phyloP scores from a whole-genome alignment of 1,140 invertebrate species.

The Zaprionus ornatus region DNA sequence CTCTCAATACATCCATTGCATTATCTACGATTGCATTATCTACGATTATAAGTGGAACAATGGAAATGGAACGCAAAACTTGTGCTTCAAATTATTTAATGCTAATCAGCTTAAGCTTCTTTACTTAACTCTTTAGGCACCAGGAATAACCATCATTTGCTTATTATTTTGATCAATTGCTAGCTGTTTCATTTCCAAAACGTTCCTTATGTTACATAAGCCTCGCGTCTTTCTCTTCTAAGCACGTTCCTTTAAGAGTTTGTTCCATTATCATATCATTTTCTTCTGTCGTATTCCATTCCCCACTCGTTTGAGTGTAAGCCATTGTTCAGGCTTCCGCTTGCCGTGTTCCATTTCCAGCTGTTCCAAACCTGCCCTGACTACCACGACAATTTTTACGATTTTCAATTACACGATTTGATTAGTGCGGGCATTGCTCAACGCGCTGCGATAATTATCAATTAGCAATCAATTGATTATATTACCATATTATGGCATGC shows the following conservation, averaged over 20 bases:
- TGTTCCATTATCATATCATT: neutral
- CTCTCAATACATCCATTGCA: no score
- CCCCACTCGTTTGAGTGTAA: neutral
- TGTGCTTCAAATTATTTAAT: no score
- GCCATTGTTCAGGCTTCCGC: neutral
- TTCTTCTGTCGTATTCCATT: neutral
- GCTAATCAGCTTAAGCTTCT: neutral
- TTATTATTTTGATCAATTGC: no score
- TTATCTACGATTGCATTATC: no score
- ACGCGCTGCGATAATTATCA: constrained; percentile 74
- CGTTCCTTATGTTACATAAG: neutral
- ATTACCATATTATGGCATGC: constrained; percentile 54
- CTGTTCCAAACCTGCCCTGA: no score
- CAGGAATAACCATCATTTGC: no score
- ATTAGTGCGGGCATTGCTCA: constrained; percentile 44
- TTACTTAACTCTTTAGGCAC: neutral
- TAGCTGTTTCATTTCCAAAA: neutral
- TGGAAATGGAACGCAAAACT: no score
- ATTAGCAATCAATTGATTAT: constrained; percentile 79
- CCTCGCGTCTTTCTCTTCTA: no score
- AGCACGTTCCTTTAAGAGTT: no score
- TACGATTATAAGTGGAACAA: neutral
- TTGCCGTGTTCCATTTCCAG: neutral
- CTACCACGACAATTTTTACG: neutral
- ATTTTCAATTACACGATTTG: constrained; percentile 41